Evolutionary conservation across 2,888 invertebrate species (phyloP).

Genomic region (Tenthredo notha): DNA sequence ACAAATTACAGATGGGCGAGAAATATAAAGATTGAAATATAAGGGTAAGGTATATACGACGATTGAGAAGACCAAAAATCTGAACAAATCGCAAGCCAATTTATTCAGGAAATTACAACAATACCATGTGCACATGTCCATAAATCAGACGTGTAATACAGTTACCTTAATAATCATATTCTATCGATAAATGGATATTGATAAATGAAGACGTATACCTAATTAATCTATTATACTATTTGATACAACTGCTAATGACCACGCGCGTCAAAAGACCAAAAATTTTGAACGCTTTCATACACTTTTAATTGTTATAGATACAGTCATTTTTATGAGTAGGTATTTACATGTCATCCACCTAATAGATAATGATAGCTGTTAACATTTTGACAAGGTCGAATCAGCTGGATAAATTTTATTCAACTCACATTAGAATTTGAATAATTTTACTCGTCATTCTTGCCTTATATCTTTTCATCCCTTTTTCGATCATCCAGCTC

Average conservation of each 20-base stretch:
- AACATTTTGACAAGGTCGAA: neutral
- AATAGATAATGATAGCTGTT: neutral
- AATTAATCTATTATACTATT: neutral
- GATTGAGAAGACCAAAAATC: neutral
- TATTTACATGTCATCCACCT: neutral
- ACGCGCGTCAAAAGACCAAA: neutral
- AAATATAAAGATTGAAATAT: too few species aligned
- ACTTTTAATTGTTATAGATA: neutral
- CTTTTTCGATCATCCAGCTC: neutral
- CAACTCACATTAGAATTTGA: too few species aligned
- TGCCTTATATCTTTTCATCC: neutral
- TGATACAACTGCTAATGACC: neutral
- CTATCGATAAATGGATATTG: neutral
- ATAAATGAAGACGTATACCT: neutral
- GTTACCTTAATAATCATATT: neutral
- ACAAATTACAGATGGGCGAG: too few species aligned
- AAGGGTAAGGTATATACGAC: neutral
- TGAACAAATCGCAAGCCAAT: conserved; percentile 3
- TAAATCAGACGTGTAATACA: neutral
- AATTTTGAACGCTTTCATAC: neutral
- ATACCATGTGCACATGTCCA: neutral
- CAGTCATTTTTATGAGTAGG: neutral
- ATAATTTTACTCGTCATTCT: neutral
- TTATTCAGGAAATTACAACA: conserved; percentile 3
- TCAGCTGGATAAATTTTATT: neutral